A percentile compares a stretch with the other conserved stretches of the same genome.
Conservation (phyloP, 2,888 invertebrate genomes). For the Cantharis rustica region DNA sequence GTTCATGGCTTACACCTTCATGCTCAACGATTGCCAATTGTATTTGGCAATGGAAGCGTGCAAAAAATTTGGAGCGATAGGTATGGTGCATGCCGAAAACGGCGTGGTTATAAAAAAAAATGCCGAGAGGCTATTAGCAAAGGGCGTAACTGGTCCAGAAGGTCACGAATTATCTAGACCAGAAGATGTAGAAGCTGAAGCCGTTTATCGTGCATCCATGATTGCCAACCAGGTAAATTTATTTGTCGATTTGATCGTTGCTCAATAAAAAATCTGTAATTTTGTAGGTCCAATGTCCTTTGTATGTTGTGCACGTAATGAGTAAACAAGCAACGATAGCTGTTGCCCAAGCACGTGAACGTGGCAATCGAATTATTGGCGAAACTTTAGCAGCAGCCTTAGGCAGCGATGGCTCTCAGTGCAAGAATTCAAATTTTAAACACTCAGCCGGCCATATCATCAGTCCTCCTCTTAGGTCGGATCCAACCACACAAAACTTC, state of each 20-base stretch:
- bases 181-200: conserved; percentile 93
- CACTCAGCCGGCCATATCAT: conserved; percentile 91
- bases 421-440: conserved; percentile 81
- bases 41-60: conserved; percentile 80
- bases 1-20: conserved; percentile 92
- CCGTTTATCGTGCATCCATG: conserved; percentile 88
- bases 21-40: conserved; percentile 83
- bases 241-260: not conserved
- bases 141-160: conserved; percentile 89
- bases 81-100: conserved; percentile 93
- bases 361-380: conserved; percentile 74
- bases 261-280: not conserved
- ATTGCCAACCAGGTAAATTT: conserved; percentile 76
- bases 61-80: conserved; percentile 78
- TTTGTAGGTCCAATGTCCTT: conserved; percentile 77
- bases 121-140: conserved; percentile 74
- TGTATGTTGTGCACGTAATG: conserved; percentile 93
- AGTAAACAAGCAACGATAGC: conserved; percentile 82
- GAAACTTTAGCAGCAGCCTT: conserved; percentile 84
- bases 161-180: conserved; percentile 87
- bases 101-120: conserved; percentile 89
- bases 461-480: conserved; percentile 87
- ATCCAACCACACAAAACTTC: conserved; percentile 77
- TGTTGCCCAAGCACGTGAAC: conserved; percentile 65
- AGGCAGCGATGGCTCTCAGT: conserved; percentile 73